A percentile compares a stretch with the other conserved stretches of the same genome.
These are phyloP conservation scores for Knipowitschia caucasica DNA, from an alignment of 2,797 vertebrate genomes.

Conservation along the genomic window DNA sequence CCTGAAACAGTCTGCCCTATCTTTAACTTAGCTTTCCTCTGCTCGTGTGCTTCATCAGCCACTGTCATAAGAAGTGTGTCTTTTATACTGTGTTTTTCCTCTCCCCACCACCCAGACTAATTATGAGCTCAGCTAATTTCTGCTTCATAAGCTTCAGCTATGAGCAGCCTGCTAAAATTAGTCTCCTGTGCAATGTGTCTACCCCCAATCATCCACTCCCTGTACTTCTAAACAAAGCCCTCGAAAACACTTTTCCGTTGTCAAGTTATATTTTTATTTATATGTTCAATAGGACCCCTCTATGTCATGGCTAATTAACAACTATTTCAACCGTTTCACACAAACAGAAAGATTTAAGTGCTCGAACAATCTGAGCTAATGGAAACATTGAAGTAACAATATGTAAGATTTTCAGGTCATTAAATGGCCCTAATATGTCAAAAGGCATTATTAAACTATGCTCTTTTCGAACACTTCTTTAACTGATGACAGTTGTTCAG, in stretches of 20 bases:
- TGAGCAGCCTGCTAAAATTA: constrained; percentile 78
- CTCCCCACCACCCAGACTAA: constrained; percentile 63
- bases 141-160: constrained; percentile 70
- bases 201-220: constrained; percentile 26
- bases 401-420: too few relatives aligned
- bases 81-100: constrained; percentile 22
- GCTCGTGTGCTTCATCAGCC: constrained; percentile 48
- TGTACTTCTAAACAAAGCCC: constrained; percentile 26
- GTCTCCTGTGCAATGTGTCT: constrained; percentile 53
- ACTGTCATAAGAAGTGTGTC: constrained; percentile 48
- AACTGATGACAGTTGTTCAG: too few relatives aligned
- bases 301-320: constrained; percentile 10
- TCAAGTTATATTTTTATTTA: constrained; percentile 52
- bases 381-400: too few relatives aligned
- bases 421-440: too few relatives aligned
- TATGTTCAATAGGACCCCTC: constrained; percentile 25
- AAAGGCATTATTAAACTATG: too few relatives aligned
- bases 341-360: constrained; percentile 27
- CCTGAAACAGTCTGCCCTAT: constrained; percentile 40
- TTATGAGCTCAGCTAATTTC: constrained; percentile 75
- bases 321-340: constrained; percentile 1
- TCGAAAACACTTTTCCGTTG: constrained; percentile 34
- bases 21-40: constrained; percentile 35
- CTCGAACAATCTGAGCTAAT: constrained; percentile 36
- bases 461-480: too few relatives aligned